These are phyloP conservation scores for Hassar affinis DNA, from an alignment of 2,113 vertebrate genomes.

Conservation along the genomic window DNA sequence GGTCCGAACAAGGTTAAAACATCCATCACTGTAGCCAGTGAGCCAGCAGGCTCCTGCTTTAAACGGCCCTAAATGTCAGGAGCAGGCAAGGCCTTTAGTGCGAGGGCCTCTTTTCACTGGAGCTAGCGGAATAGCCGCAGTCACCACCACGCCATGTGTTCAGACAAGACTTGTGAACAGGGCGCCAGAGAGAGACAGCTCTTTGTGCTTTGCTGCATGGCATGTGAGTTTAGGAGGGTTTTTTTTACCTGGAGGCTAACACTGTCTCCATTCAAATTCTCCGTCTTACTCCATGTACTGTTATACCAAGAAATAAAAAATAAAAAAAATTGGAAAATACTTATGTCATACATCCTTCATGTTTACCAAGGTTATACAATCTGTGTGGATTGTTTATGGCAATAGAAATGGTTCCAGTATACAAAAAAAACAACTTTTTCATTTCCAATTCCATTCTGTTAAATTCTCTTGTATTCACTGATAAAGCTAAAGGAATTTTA, in stretches of 20 bases:
- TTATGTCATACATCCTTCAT: background rate
- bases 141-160: conserved; percentile 34
- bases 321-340: background rate
- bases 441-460: background rate
- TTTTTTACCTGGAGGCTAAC: conserved; percentile 7
- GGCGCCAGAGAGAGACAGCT: conserved; percentile 18
- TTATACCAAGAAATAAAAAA: too few relatives aligned
- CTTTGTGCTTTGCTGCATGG: conserved; percentile 7
- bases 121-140: conserved; percentile 20
- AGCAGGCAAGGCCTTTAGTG: conserved; percentile 18
- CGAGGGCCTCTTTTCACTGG: conserved; percentile 29
- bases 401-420: background rate
- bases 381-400: background rate
- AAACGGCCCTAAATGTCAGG: conserved; percentile 38
- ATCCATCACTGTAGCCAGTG: conserved; percentile 25
- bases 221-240: background rate
- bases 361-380: background rate
- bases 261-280: background rate
- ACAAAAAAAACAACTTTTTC: background rate
- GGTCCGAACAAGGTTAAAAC: conserved; percentile 27
- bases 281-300: background rate
- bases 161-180: conserved; percentile 29
- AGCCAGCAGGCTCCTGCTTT: conserved; percentile 12
- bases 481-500: background rate
- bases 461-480: background rate